Conservation (phyloP, 53 echinoderm and acorn worm genomes). For the Paelopatides confundens region DNA sequence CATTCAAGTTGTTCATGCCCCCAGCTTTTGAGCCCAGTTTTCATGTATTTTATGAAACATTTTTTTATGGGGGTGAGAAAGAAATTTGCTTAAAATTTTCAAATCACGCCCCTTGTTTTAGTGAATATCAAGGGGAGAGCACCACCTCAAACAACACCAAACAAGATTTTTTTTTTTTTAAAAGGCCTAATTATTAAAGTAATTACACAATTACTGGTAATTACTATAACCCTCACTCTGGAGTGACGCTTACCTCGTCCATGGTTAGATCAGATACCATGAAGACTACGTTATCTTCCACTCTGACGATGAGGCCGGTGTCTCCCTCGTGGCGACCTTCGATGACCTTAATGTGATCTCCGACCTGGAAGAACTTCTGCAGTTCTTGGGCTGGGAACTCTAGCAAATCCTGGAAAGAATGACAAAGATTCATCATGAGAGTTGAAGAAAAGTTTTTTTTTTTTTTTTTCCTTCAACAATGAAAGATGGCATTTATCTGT, state of each 20-base stretch:
- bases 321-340: conserved; percentile 95
- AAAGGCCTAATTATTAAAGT: background rate
- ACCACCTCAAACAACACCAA: background rate
- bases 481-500: too few species aligned
- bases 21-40: too few species aligned
- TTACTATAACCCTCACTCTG: background rate
- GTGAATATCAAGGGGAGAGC: too few species aligned
- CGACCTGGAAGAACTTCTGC: conserved; percentile 93
- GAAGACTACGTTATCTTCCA: conserved; percentile 94
- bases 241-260: conserved; percentile 80
- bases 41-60: too few species aligned
- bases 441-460: too few species aligned
- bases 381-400: conserved; percentile 93
- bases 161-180: background rate
- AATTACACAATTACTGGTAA: too few species aligned
- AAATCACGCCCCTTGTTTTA: too few species aligned
- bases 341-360: conserved; percentile 96
- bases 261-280: conserved; percentile 98
- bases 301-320: conserved; percentile 93
- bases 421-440: background rate
- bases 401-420: conserved; percentile 70
- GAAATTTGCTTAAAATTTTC: too few species aligned
- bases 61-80: too few species aligned
- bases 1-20: too few species aligned
- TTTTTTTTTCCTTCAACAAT: background rate